Evolutionary conservation across 2,797 vertebrate species (phyloP).

Genomic region (Mus caroli): DNA sequence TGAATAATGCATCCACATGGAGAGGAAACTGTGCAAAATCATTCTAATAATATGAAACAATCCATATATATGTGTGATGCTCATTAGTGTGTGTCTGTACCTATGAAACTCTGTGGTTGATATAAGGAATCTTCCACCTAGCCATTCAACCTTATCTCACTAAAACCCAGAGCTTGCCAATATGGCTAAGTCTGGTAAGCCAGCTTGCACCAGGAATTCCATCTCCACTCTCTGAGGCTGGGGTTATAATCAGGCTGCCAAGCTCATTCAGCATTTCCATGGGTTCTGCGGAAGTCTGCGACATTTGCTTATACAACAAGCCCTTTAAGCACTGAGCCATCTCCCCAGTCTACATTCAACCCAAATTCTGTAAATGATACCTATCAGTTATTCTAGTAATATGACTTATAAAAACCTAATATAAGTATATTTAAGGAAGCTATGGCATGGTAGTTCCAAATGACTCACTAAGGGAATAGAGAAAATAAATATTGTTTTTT

Average conservation of each 20-base stretch:
- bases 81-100: background rate
- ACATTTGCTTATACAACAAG: background rate
- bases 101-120: too few relatives aligned
- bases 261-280: background rate
- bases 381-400: background rate
- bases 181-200: background rate
- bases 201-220: too few relatives aligned
- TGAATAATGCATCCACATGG: too few relatives aligned
- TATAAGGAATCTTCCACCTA: background rate
- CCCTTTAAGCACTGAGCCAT: background rate
- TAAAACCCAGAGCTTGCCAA: background rate
- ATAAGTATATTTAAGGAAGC: background rate
- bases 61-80: background rate
- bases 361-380: background rate
- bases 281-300: background rate
- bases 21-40: background rate
- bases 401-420: background rate
- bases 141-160: background rate
- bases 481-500: background rate
- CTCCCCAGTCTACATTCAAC: background rate
- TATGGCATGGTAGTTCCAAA: background rate
- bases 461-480: background rate
- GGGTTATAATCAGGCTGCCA: too few relatives aligned
- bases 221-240: background rate
- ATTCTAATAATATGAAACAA: slow-evolving; percentile 4